phyloP scores from a whole-genome alignment of 2,113 vertebrate species.

The Deroptyus accipitrinus region DNA sequence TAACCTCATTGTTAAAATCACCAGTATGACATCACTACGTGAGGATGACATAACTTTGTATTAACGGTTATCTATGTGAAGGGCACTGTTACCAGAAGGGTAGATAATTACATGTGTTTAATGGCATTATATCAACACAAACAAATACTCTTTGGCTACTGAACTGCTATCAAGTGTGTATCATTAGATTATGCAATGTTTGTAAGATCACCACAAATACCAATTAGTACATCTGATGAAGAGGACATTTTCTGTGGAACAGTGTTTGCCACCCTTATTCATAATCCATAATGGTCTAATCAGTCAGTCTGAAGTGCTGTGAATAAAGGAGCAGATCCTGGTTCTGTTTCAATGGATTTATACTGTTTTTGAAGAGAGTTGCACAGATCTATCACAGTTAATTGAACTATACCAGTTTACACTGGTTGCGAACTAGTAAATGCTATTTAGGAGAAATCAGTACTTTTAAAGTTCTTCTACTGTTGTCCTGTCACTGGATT shows the following conservation, averaged over 20 bases:
- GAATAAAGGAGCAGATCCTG: slow-evolving; percentile 27
- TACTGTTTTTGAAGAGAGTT: background rate
- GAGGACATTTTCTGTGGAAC: slow-evolving; percentile 23
- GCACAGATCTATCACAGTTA: background rate
- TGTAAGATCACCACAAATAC: slow-evolving; percentile 46
- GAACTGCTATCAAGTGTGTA: background rate
- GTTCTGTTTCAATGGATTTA: slow-evolving; percentile 39
- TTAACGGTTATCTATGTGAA: background rate
- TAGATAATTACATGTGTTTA: slow-evolving; percentile 27
- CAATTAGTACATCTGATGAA: slow-evolving; percentile 52
- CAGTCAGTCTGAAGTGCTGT: slow-evolving; percentile 33
- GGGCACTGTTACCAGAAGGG: background rate
- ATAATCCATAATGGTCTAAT: slow-evolving; percentile 41
- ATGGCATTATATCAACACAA: background rate
- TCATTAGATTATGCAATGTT: slow-evolving; percentile 20
- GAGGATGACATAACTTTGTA: background rate
- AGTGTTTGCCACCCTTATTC: slow-evolving; percentile 33
- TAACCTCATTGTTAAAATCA: background rate
- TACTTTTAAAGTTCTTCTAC: background rate
- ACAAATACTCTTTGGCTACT: slow-evolving; percentile 35
- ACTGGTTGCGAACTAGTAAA: background rate
- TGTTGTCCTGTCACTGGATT: background rate
- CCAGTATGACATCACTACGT: background rate
- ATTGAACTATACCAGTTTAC: background rate
- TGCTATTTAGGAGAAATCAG: background rate